These are phyloP conservation scores for Tenrec ecaudatus DNA, from an alignment of 2,113 vertebrate species.

Conservation along the genomic window DNA sequence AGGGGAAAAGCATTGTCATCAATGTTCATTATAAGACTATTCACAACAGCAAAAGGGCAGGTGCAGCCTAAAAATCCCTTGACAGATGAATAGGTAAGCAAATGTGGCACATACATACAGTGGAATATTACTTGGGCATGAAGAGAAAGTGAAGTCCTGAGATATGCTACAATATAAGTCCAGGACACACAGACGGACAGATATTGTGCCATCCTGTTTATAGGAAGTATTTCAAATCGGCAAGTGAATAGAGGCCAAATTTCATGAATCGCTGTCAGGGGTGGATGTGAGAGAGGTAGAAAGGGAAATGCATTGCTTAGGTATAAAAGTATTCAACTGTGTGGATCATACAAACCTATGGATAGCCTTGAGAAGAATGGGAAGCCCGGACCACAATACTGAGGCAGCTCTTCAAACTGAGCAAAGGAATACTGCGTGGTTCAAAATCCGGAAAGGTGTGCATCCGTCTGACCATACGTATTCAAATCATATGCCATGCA, in stretches of 20 bases:
- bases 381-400: too few relatives aligned
- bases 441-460: too few relatives aligned
- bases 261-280: not conserved
- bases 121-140: not conserved
- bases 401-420: too few relatives aligned
- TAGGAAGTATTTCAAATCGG: not conserved
- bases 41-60: not conserved
- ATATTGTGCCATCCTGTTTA: not conserved
- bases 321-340: too few relatives aligned
- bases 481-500: too few relatives aligned
- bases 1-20: not conserved
- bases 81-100: not conserved
- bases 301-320: not conserved
- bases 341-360: too few relatives aligned
- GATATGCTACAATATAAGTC: not conserved
- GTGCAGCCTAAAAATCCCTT: not conserved
- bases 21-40: not conserved
- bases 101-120: not conserved
- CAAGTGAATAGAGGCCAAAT: too few relatives aligned
- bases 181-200: not conserved
- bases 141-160: not conserved
- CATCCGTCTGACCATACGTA: too few relatives aligned
- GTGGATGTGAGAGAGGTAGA: not conserved
- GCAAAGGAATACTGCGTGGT: too few relatives aligned
- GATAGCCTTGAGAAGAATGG: too few relatives aligned